Evolutionary conservation across 2,113 vertebrate genomes (phyloP), one percentile per base, ranked within the genome.

Genomic region (Corythornis vintsioides): DNA sequence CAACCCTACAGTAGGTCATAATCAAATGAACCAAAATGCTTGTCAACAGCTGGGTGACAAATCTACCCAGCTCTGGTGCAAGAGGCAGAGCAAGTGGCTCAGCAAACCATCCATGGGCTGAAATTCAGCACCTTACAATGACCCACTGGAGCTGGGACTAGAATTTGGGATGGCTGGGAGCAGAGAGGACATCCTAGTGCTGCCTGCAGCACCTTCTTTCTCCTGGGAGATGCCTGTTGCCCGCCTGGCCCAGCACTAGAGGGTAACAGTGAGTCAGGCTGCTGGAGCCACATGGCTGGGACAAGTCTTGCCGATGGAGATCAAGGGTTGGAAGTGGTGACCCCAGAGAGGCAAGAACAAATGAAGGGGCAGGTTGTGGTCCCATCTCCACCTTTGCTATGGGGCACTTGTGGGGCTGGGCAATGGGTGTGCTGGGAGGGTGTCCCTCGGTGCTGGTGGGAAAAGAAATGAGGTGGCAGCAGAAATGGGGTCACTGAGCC

Each of bases 191-290:
- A 83, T 55, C 4, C 14, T 15, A 24, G 45, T 0, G 15, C 33
- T n/a, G 21, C 52, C 38, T 70, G 35, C 35, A 73, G 50, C 1
- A 0, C 42, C 13, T 5, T 26, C 22, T 48, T 16, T 86, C 61
- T 57, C 31, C 2, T 0, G 43, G 48, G 15, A 76, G 38, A 15
- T 42, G 77, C 12, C 8, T 72, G 80, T 55, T 4, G 3, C 24
- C 86, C 1, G 3, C 57, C 33, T 76, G 75, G 78, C 45, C 60
- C 69, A 86, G 94, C 92, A 92, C 92, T 94, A 96, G 93, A 90
- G 92, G 94, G 95, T 86, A 92, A 96, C 94, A 95, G 93, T 42
- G 89, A 94, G 92, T 91, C 88, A 64, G 77, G 83, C 50, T 72
- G 77, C 48, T 45, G 65, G 65, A 17, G n/a, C 47, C 73, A 26